phyloP scores from a whole-genome alignment of 2,888 invertebrate genomes.

The Boloria selene region DNA sequence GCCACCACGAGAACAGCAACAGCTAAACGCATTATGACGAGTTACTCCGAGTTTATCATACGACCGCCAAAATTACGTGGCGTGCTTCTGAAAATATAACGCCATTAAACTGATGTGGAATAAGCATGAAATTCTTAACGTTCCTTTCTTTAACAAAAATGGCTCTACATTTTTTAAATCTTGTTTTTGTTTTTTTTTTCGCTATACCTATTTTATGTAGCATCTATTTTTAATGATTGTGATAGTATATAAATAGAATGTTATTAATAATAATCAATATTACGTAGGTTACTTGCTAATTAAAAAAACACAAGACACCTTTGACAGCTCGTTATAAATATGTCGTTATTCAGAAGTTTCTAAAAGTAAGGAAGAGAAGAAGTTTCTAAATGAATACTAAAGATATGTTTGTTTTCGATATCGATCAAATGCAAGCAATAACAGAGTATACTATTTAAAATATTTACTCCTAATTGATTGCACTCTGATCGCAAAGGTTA shows the following conservation, averaged over 20 bases:
- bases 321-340: too few relatives aligned
- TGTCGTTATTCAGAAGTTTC: too few relatives aligned
- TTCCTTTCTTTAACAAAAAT: conserved; percentile 7
- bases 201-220: not conserved
- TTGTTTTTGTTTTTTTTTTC: not conserved
- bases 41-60: conserved; percentile 58
- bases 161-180: not conserved
- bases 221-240: not conserved
- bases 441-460: too few relatives aligned
- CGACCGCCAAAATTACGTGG: conserved; percentile 52
- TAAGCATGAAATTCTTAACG: conserved; percentile 25
- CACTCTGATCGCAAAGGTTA: too few relatives aligned
- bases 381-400: too few relatives aligned
- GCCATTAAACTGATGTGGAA: conserved; percentile 33
- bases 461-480: too few relatives aligned
- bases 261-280: too few relatives aligned
- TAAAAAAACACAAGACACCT: too few relatives aligned
- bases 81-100: conserved; percentile 41
- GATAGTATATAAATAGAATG: not conserved
- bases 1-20: conserved; percentile 46
- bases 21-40: conserved; percentile 72
- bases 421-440: too few relatives aligned
- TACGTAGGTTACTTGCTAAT: too few relatives aligned
- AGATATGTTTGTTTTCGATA: too few relatives aligned
- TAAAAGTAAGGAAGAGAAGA: too few relatives aligned